Conservation (phyloP, 2,888 invertebrate genomes). For the Pristionchus exspectatus region DNA sequence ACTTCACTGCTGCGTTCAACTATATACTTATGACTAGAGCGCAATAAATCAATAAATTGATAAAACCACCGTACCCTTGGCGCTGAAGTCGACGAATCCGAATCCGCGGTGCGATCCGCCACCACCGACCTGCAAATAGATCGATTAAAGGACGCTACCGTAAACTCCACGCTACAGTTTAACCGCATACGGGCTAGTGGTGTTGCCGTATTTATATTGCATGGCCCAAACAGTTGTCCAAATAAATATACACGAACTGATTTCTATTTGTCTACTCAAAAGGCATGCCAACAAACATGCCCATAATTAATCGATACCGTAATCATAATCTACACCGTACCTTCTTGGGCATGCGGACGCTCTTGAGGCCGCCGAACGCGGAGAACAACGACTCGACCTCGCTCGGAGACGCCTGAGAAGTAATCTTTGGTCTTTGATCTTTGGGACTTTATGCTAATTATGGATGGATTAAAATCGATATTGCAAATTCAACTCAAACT, state of each 20-base stretch:
- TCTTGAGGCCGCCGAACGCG: conserved; percentile 93
- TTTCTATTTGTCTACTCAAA: no score
- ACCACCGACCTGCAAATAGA: conserved; percentile 59
- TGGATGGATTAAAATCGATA: no score
- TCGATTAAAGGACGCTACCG: conserved; percentile 12
- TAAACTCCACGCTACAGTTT: background rate
- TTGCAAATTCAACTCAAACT: no score
- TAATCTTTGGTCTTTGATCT: background rate
- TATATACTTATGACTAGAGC: no score
- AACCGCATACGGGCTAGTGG: no score
- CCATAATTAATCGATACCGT: background rate
- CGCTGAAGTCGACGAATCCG: conserved; percentile 94
- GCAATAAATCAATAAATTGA: background rate
- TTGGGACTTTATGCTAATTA: no score
- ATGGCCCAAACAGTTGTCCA: no score
- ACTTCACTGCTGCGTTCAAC: background rate
- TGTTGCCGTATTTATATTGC: no score
- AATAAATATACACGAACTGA: no score
- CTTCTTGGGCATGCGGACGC: conserved; percentile 92
- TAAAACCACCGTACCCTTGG: conserved; percentile 81
- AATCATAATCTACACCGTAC: conserved; percentile 79
- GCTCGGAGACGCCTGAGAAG: conserved; percentile 68
- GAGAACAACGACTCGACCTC: conserved; percentile 82
- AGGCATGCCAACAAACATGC: no score
- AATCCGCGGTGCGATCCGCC: conserved; percentile 89